Percentiles rank a stretch among this genome's conserved stretches.
These are phyloP conservation scores for Protomyctophum bolini DNA, from an alignment of 2,113 vertebrate genomes.

Conservation along the genomic window DNA sequence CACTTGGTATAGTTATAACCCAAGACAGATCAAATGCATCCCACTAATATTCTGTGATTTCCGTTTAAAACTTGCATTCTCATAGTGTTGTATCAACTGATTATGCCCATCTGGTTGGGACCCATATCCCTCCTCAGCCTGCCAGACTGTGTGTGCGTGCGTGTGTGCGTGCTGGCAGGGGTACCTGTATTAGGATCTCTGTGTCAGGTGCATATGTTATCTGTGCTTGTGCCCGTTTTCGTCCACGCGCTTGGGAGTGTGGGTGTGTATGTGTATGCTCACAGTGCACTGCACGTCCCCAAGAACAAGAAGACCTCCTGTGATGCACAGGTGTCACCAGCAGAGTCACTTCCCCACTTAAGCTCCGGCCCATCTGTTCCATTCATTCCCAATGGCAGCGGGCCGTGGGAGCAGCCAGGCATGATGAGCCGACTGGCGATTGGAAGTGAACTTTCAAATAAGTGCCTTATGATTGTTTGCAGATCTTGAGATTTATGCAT, in stretches of 20 bases:
- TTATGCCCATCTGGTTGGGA: conserved; percentile 45
- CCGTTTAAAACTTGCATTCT: conserved; percentile 4
- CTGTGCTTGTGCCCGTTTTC: not conserved
- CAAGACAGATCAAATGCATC: not conserved
- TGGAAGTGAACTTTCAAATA: conserved; percentile 7
- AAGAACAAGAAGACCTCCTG: conserved; percentile 11
- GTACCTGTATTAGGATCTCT: too few relatives aligned
- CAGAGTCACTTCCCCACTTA: conserved; percentile 42
- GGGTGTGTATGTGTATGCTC: not conserved
- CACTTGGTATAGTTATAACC: not conserved
- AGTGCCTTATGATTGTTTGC: not conserved
- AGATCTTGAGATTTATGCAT: conserved; percentile 8
- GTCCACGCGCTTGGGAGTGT: not conserved
- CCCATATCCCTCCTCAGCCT: conserved; percentile 29
- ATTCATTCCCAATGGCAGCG: conserved; percentile 36
- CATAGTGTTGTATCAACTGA: conserved; percentile 25
- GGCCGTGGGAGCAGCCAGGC: conserved; percentile 28
- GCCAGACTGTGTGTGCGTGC: conserved; percentile 17
- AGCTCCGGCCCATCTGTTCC: conserved; percentile 63
- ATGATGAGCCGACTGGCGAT: conserved; percentile 25
- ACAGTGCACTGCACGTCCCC: conserved; percentile 3
- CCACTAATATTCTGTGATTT: conserved; percentile 2
- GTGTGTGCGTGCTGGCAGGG: too few relatives aligned
- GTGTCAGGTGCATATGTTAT: not conserved
- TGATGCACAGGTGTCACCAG: conserved; percentile 54